phyloP scores from a whole-genome alignment of 2,797 vertebrate genomes.

The Falco biarmicus region DNA sequence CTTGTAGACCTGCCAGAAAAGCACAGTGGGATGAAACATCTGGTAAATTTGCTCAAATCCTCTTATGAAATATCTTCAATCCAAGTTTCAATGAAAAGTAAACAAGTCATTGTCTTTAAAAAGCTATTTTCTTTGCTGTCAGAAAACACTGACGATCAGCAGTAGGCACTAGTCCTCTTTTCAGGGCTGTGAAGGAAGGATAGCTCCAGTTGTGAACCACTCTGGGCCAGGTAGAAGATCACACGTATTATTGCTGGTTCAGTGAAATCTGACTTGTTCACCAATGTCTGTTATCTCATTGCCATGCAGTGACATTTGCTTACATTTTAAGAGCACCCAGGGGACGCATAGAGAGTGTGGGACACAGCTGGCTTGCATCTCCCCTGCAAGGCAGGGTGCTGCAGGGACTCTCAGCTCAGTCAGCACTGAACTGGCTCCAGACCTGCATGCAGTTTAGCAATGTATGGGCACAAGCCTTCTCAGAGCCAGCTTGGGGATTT shows the following conservation, averaged over 20 bases:
- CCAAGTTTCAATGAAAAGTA: conserved; percentile 70
- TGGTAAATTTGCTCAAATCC: conserved; percentile 71
- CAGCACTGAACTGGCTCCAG: not conserved
- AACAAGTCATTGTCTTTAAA: conserved; percentile 73
- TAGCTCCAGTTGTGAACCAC: not conserved
- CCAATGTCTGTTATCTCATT: not conserved
- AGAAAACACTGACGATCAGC: conserved; percentile 7
- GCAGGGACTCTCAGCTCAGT: not conserved
- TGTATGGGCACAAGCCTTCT: not conserved
- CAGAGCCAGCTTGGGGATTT: not conserved
- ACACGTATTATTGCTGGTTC: not conserved
- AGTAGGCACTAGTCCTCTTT: not conserved
- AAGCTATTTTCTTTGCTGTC: conserved; percentile 63
- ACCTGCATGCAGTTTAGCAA: not conserved
- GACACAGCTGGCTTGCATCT: not conserved
- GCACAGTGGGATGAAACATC: conserved; percentile 74
- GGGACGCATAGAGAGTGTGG: not conserved
- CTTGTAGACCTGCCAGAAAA: conserved; percentile 68
- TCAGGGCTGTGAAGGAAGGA: not conserved
- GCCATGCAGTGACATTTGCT: not conserved
- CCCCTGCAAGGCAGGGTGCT: not conserved
- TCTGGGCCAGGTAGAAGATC: not conserved
- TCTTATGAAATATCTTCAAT: conserved; percentile 75
- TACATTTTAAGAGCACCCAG: not conserved
- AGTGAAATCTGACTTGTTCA: conserved; percentile 5